Base-by-base conservation (phyloP, 2,888 invertebrate genomes). In the Hartigia nigra region DNA sequence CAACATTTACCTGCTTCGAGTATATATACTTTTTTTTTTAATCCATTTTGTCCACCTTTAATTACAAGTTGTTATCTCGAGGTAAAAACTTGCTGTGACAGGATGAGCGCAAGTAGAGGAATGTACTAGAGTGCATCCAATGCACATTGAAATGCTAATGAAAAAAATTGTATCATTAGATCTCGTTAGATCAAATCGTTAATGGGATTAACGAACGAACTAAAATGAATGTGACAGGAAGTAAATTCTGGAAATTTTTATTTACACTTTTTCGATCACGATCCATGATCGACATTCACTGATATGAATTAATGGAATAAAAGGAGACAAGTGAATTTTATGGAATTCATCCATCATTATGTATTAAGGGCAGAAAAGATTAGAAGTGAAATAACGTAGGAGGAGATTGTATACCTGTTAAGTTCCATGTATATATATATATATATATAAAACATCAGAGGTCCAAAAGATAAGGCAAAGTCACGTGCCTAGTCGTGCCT, bases 231-330 rank as follows among this genome's bases (percentile, higher is more conserved):
- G 9, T 9, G 23, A 55, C 5, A 9, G 55, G 9, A 55, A 55
- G 23, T 55, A 55, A 55, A 55, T 39, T 5, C 5, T 4, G 0
- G 0, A 9, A 2, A 55, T 23, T 55, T 23, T 55, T 9, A 23
- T 12, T 12, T 55, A 55, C 9, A 23, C 9, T 2, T 0, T 0
- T 55, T 23, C 1, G 2, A 23, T 55, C 55, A 9, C 9, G 9
- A 55, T 55, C 9, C 3, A 1, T 1, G 23, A 23, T 23, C 23
- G 9, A 55, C 5, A 1, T 23, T 55, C 1, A 2, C 1, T 14
- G 23, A 9, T 23, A 23, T 55, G 5, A 5, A 55, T 55, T 4
- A 4, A 14, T 14, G 55, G 0, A 23, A 55, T 9, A 2, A 5
- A 23, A 55, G 2, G 23, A 23, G 55, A 55, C 2, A 9, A 55